Conservation (phyloP, 2,888 invertebrate genomes). For the Macrophya alboannulata region DNA sequence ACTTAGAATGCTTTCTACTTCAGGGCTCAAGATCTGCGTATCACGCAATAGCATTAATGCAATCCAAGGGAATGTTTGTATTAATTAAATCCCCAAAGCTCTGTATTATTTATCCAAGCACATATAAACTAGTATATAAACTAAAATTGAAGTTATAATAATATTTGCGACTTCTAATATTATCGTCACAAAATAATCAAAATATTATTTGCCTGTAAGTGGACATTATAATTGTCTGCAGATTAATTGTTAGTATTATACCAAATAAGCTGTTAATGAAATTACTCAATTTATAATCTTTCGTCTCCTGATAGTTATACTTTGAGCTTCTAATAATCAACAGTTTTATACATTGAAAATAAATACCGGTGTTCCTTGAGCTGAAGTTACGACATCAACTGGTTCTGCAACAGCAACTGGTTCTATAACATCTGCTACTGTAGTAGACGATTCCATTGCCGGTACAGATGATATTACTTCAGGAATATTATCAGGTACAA, state of each 20-base stretch:
- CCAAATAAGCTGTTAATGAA: conserved; percentile 6
- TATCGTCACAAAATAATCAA: not conserved
- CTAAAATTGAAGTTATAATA: not conserved
- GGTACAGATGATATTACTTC: conserved; percentile 42
- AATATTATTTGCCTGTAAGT: not conserved
- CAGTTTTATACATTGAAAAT: conserved; percentile 34
- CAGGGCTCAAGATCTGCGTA: not conserved
- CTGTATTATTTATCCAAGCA: conserved; percentile 4
- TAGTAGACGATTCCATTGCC: conserved; percentile 58
- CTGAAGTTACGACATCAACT: conserved; percentile 57
- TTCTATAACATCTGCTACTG: conserved; percentile 57
- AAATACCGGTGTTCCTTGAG: conserved; percentile 64
- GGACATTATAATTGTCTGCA: not conserved
- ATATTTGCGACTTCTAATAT: not conserved
- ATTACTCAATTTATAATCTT: not conserved
- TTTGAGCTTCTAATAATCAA: not conserved
- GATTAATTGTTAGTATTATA: not conserved
- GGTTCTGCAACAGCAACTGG: conserved; percentile 70
- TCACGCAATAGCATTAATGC: not conserved
- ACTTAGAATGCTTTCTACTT: not conserved
- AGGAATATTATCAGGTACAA: conserved; percentile 42
- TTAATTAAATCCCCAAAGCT: not conserved
- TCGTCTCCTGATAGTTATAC: not conserved
- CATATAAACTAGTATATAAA: not conserved
- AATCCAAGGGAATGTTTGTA: not conserved